These are phyloP conservation scores for Hyperoplus lanceolatus DNA, from an alignment of 2,797 vertebrate species.

Conservation along the genomic window DNA sequence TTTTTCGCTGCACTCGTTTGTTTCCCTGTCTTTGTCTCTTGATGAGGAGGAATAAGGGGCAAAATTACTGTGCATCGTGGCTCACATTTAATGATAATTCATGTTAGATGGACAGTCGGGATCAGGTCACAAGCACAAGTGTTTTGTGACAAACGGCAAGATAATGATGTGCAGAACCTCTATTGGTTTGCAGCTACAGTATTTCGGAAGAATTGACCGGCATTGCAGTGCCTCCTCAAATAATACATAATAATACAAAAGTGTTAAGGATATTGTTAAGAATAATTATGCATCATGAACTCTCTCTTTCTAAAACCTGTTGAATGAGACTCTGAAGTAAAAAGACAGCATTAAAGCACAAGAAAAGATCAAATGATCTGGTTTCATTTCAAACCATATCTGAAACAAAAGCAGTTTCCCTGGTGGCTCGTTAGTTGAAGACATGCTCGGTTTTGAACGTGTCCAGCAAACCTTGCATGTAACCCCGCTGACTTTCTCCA, in stretches of 20 bases:
- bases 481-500: background rate
- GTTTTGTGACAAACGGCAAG: conserved; percentile 30
- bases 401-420: background rate
- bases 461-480: background rate
- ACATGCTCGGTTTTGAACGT: conserved; percentile 11
- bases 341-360: too few species aligned
- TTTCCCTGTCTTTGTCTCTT: conserved; percentile 72
- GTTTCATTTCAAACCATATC: conserved; percentile 6
- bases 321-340: background rate
- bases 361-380: conserved; percentile 11
- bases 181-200: conserved; percentile 24
- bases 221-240: background rate
- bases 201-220: background rate
- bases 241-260: background rate
- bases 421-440: background rate
- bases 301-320: background rate
- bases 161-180: conserved; percentile 27
- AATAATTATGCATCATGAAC: background rate
- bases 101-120: conserved; percentile 37
- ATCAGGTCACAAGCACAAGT: conserved; percentile 33
- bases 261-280: background rate
- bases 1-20: conserved; percentile 39
- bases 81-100: conserved; percentile 72
- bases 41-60: conserved; percentile 80
- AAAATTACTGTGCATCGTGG: conserved; percentile 84